Evolutionary conservation across 2,113 vertebrate genomes (phyloP).

Genomic region (Xiphophorus couchianus): DNA sequence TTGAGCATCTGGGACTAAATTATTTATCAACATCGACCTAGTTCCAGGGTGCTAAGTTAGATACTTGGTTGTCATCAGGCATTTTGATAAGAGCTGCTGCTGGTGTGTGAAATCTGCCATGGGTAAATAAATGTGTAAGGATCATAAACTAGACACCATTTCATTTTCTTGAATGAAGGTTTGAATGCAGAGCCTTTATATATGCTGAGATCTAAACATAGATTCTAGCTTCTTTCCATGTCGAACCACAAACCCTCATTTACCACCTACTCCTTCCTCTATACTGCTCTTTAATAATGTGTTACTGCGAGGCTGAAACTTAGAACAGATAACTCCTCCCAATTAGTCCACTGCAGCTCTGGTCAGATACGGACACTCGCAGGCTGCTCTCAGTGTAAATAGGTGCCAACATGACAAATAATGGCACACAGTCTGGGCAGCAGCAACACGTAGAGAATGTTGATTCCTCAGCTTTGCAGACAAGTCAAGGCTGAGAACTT

Average conservation of each 20-base stretch:
- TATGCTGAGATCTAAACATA: slow-evolving; percentile 12
- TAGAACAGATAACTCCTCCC: slow-evolving; percentile 69
- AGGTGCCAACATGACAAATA: slow-evolving; percentile 52
- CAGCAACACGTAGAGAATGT: slow-evolving; percentile 33
- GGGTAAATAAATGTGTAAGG: slow-evolving; percentile 40
- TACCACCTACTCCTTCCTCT: slow-evolving; percentile 12
- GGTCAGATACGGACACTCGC: slow-evolving; percentile 48
- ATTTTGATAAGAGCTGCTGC: slow-evolving; percentile 60
- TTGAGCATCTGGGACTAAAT: slow-evolving; percentile 80
- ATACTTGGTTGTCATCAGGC: slow-evolving; percentile 74
- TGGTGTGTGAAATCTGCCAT: slow-evolving; percentile 56
- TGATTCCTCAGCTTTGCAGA: slow-evolving; percentile 15
- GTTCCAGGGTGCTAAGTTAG: slow-evolving; percentile 75
- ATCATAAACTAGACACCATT: slow-evolving; percentile 28
- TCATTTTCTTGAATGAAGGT: slow-evolving; percentile 32
- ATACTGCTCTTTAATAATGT: slow-evolving; percentile 65
- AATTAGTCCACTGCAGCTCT: slow-evolving; percentile 58
- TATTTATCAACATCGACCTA: slow-evolving; percentile 80
- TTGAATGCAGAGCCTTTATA: slow-evolving; percentile 18
- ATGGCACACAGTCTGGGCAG: slow-evolving; percentile 24
- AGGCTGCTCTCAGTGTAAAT: slow-evolving; percentile 39
- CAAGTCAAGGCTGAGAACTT: neutral
- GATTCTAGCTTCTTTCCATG: slow-evolving; percentile 31
- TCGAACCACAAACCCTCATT: slow-evolving; percentile 37
- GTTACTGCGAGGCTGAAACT: slow-evolving; percentile 60